Percentiles rank a stretch among this genome's conserved stretches.
These are phyloP conservation scores for Siniperca scherzeri DNA, from an alignment of 2,797 vertebrate genomes.

Conservation along the genomic window DNA sequence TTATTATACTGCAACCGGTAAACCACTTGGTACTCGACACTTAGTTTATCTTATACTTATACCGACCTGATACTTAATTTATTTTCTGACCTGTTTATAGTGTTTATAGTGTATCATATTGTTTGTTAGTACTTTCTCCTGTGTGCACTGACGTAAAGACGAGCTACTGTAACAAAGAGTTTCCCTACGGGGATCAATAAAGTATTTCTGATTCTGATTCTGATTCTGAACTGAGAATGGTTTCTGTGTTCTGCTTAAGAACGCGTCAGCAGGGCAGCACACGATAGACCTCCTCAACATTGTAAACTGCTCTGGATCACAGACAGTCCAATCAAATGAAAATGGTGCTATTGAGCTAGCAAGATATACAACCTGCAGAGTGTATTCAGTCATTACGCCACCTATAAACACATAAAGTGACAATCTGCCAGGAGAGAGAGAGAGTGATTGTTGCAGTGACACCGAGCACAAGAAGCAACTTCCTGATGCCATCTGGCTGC, in stretches of 20 bases:
- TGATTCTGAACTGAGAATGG: neutral
- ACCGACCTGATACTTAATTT: no score
- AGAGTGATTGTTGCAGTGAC: conserved; percentile 48
- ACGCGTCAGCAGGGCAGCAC: conserved; percentile 1
- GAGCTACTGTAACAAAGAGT: no score
- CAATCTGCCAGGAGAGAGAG: conserved; percentile 50
- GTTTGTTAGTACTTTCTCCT: no score
- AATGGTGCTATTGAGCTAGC: conserved; percentile 20
- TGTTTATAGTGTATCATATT: no score
- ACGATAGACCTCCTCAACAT: conserved; percentile 10
- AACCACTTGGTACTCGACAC: no score
- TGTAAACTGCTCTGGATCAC: neutral
- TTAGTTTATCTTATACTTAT: no score
- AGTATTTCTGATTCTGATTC: no score
- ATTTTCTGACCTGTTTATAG: no score
- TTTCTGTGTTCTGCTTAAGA: conserved; percentile 15
- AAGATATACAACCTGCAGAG: conserved; percentile 32
- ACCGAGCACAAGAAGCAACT: conserved; percentile 47
- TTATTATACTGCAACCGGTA: no score
- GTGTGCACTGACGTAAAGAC: no score
- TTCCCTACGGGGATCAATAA: no score
- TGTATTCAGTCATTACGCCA: conserved; percentile 45
- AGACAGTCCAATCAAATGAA: conserved; percentile 26
- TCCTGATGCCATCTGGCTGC: conserved; percentile 68
- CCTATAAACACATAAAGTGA: conserved; percentile 52